phyloP scores from a whole-genome alignment of 2,797 vertebrate species.

The Tokudaia tokunoshimensis region DNA sequence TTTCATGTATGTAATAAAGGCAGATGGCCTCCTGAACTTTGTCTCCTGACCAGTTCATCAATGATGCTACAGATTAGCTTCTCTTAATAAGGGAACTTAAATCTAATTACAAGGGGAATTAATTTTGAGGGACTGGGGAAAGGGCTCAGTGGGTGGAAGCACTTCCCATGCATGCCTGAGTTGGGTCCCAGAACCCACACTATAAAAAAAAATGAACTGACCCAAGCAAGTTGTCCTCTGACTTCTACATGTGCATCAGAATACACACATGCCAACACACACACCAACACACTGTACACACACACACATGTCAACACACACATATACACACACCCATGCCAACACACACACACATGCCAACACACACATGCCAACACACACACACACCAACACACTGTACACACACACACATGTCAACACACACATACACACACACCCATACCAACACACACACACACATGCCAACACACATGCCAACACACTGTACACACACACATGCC shows the following conservation, averaged over 20 bases:
- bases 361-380: no score
- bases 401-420: not conserved
- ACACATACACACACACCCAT: no score
- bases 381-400: no score
- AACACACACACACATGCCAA: not conserved
- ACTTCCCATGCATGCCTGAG: not conserved
- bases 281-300: no score
- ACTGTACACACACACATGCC: no score
- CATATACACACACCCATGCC: no score
- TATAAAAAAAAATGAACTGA: not conserved
- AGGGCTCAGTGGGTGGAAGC: not conserved
- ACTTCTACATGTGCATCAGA: not conserved
- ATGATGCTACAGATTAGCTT: conserved; percentile 38
- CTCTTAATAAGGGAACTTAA: conserved; percentile 56
- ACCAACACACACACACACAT: not conserved
- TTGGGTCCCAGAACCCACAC: not conserved
- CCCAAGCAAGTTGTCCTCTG: not conserved
- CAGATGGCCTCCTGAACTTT: conserved; percentile 82
- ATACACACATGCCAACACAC: not conserved
- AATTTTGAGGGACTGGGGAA: no score
- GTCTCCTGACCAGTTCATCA: conserved; percentile 70
- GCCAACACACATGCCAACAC: no score
- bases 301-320: not conserved
- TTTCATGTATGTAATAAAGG: conserved; percentile 90
- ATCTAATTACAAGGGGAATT: conserved; percentile 56